A percentile compares a stretch with the other conserved stretches of the same genome.
phyloP scores from a whole-genome alignment of 2,888 invertebrate species.

The Scaptomyza polygonia region DNA sequence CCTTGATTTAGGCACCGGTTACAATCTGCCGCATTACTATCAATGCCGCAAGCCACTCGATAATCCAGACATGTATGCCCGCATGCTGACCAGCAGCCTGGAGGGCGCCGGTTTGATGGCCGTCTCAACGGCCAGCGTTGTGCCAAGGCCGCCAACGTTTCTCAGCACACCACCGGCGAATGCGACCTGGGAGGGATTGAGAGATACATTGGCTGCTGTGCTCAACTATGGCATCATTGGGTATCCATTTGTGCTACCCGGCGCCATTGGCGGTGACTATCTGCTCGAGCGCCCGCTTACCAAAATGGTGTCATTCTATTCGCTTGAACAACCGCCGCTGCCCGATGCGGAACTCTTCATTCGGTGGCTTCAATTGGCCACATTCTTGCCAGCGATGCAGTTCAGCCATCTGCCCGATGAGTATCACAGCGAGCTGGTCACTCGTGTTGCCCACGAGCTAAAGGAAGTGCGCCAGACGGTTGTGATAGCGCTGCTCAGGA shows the following conservation, averaged over 20 bases:
- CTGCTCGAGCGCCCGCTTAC: conserved; percentile 86
- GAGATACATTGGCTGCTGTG: conserved; percentile 93
- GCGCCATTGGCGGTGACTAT: conserved; percentile 96
- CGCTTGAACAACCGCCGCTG: conserved; percentile 86
- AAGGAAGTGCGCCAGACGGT: conserved; percentile 90
- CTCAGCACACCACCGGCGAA: conserved; percentile 93
- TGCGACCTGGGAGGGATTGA: conserved; percentile 94
- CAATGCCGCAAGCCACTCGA: conserved; percentile 89
- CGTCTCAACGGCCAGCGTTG: conserved; percentile 91
- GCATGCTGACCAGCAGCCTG: conserved; percentile 86
- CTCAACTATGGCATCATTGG: conserved; percentile 95
- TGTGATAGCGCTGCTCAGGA: conserved; percentile 91
- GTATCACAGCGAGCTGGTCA: conserved; percentile 91
- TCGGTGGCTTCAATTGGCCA: conserved; percentile 95
- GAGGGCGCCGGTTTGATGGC: conserved; percentile 88
- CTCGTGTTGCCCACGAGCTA: conserved; percentile 91
- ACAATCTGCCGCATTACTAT: conserved; percentile 94
- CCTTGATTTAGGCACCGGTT: conserved; percentile 92
- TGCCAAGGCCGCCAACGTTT: conserved; percentile 94
- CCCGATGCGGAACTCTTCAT: conserved; percentile 93
- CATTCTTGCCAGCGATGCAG: conserved; percentile 95
- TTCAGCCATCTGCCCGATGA: conserved; percentile 95
- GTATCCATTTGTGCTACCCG: conserved; percentile 96
- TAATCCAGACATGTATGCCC: conserved; percentile 93
- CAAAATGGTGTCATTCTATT: conserved; percentile 85